Evolutionary conservation across 2,797 vertebrate genomes (phyloP), one percentile per base, ranked within the genome.

Genomic region (Megaceryle alcyon): DNA sequence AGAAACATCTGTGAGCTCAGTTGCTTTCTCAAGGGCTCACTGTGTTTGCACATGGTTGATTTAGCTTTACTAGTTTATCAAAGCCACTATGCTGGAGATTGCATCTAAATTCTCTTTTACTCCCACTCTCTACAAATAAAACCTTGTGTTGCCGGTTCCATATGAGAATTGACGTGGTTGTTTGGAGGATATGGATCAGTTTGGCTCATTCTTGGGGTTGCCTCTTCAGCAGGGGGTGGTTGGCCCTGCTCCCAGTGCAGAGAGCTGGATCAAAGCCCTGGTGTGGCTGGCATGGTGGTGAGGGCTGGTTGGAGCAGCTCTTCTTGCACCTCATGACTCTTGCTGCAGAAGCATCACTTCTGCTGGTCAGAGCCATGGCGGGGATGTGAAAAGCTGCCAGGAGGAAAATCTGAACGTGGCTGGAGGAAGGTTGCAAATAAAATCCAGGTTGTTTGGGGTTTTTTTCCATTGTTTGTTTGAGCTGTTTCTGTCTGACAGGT

Each of bases 221-320:
- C 44, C 73, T 53, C 54, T 66, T 73, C 48, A n/a, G 31, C 53
- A 48, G 21, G 71, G 46, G 33, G 11, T 61, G 53, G 20, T 29
- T 85, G 80, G 60, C 66, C 41, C 43, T 41, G 22, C 22, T 83
- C 21, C 44, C 61, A 35, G 73, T 39, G 39, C 29, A 59, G 71
- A 33, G 43, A 72, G 48, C 49, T 23, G 39, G 63, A 17, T 63
- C 10, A n/a, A 49, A 66, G 59, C 49, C 9, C 39, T 12, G 26
- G 49, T 22, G n/a, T 3, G 5, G 46, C 26, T 11, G 7, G 22
- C 0, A 1, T 14, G 17, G 31, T n/a, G 2, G 1, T 10, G 63
- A 53, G 71, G 18, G 33, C n/a, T 46, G 54, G 39, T 51, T 54
- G 9, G 48, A 49, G 75, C 69, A 56, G 48, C 59, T 59, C 35